Evolutionary conservation across 2,888 invertebrate species (phyloP).

Genomic region (Trichogramma evanescens): DNA sequence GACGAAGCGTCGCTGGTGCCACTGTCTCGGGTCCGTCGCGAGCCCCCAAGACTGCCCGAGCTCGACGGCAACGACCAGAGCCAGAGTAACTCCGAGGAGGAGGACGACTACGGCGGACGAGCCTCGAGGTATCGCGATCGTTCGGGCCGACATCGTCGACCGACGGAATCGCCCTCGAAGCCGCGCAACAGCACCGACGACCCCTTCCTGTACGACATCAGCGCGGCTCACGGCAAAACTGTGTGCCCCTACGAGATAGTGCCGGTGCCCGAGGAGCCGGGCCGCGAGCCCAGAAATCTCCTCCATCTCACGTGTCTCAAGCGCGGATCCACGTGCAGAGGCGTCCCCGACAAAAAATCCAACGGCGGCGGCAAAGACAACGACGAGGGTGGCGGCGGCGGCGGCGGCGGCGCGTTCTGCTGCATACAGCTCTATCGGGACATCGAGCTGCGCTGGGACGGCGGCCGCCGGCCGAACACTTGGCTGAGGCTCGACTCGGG

Average conservation of each 20-base stretch:
- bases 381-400: too few relatives aligned
- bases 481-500: constrained; percentile 28
- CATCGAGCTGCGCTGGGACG: constrained; percentile 22
- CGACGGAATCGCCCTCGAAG: constrained; percentile 5
- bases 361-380: too few relatives aligned
- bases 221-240: constrained; percentile 28
- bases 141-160: neutral
- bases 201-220: constrained; percentile 18
- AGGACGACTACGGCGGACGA: neutral
- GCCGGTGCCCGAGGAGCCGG: constrained; percentile 22
- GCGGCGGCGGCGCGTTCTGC: constrained; percentile 19
- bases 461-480: neutral
- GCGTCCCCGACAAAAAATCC: neutral
- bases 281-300: constrained; percentile 24
- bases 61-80: neutral
- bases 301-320: constrained; percentile 31
- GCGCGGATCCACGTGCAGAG: constrained; percentile 25
- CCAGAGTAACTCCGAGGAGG: neutral
- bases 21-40: too few relatives aligned
- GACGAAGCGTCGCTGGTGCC: too few relatives aligned
- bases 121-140: constrained; percentile 1
- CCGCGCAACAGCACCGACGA: constrained; percentile 1
- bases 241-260: constrained; percentile 31
- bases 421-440: constrained; percentile 32
- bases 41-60: too few relatives aligned